Conservation (phyloP, 2,888 invertebrate genomes). For the Eumerus sabulonum region DNA sequence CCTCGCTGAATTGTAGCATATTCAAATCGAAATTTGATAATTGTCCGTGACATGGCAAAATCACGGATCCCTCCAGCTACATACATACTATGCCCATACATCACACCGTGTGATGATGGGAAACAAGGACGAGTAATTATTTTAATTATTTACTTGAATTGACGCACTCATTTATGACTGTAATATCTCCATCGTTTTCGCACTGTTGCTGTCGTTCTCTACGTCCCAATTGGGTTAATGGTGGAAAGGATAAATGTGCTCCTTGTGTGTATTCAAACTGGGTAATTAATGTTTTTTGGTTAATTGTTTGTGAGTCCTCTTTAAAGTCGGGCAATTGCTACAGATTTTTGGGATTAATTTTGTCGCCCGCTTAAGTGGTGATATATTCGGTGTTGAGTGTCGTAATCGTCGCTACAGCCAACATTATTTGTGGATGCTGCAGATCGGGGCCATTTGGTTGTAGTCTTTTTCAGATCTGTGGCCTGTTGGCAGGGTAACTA, state of each 20-base stretch:
- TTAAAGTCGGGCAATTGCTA: no score
- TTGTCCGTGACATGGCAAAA: slow-evolving; percentile 16
- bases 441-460: no score
- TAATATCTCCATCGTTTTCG: slow-evolving; percentile 7
- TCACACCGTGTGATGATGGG: not conserved
- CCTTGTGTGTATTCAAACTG: slow-evolving; percentile 26
- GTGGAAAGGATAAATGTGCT: not conserved
- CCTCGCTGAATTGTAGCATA: not conserved
- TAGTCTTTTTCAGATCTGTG: no score
- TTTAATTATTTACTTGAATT: slow-evolving; percentile 39
- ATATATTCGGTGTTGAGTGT: no score
- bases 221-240: not conserved
- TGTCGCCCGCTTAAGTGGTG: no score
- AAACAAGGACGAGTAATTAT: slow-evolving; percentile 22
- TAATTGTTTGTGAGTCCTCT: slow-evolving; percentile 13
- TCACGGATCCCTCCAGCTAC: slow-evolving; percentile 2
- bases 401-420: no score
- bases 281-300: slow-evolving; percentile 30
- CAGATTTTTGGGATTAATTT: no score
- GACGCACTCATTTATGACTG: slow-evolving; percentile 31
- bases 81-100: not conserved
- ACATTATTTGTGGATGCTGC: no score
- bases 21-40: slow-evolving; percentile 20
- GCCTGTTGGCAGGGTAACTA: no score
- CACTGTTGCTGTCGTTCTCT: slow-evolving; percentile 3